Conservation (phyloP, 2,888 invertebrate genomes). For the Melanophora roralis region DNA sequence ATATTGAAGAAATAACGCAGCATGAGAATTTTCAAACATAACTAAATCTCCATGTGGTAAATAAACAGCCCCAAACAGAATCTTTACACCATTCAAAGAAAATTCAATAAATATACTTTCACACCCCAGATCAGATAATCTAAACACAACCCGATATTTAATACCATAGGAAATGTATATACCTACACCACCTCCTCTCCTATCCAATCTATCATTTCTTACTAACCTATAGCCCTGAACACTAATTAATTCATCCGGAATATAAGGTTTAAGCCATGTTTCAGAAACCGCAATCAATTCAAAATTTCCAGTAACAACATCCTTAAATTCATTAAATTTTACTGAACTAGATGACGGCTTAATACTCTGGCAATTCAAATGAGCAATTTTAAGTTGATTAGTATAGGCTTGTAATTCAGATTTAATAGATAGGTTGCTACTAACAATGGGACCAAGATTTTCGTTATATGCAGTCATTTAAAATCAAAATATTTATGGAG, state of each 20-base stretch:
- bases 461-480: neutral
- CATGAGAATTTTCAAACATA: neutral
- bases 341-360: neutral
- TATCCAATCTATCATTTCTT: neutral
- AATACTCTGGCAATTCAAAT: neutral
- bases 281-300: constrained; percentile 13
- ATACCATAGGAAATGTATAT: neutral
- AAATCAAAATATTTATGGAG: neutral
- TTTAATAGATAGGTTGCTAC: neutral
- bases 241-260: neutral
- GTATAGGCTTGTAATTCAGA: neutral
- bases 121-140: neutral
- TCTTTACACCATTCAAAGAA: neutral
- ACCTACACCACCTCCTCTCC: constrained; percentile 20
- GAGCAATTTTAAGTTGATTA: neutral
- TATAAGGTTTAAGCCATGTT: constrained; percentile 12
- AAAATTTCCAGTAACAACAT: neutral
- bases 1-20: neutral
- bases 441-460: neutral
- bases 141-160: neutral
- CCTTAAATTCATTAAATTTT: neutral
- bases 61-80: constrained; percentile 24
- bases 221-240: constrained; percentile 1
- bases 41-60: constrained; percentile 4
- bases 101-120: constrained; percentile 14